Evolutionary conservation across 2,888 invertebrate genomes (phyloP), one percentile per base, ranked within the genome.

Genomic region (Neuroscelio doddi): DNA sequence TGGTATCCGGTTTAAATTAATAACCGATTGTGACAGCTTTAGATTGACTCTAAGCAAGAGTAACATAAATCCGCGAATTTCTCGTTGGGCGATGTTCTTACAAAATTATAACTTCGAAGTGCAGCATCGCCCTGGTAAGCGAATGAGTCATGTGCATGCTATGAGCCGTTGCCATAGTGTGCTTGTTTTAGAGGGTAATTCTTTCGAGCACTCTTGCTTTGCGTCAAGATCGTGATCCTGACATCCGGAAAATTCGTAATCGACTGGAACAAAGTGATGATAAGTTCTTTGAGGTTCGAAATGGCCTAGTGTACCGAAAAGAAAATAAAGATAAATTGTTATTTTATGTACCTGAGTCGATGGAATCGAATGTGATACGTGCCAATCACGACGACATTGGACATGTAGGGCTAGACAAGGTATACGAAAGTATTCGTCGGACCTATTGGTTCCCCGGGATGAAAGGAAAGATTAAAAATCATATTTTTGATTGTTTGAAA

Each of bases 371-470:
- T n/a, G 56, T 64, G 1, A 62, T 71, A 12, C 59, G 49, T 0
- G 45, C 58, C 26, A 80, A 79, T 42, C 85, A 85, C 47, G 83
- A 85, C 41, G 80, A 83, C 9, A 63, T 76, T 9, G 82, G 83
- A 7, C 83, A 85, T 62, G 77, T 83, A 55, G 80, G 75, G 1
- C 16, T 76, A 1, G 77, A 80, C 2, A 82, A 80, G 47, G 82
- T 80, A 0, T n/a, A 81, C 1, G 65, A 73, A 7, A 69, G 69
- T 41, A 56, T 85, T 9, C 50, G 67, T 1, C 70, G 75, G 34
- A 67, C 71, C n/a, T 86, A 82, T 68, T 86, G 83, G 83, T 85
- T 85, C 46, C 78, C 79, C 0, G 71, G 75, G 3, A 80, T 85
- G 81, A 66, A 70, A 26, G 51, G 68, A 1, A 83, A 80, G 36